phyloP scores from a whole-genome alignment of 2,113 vertebrate species.

The Anser cygnoides region DNA sequence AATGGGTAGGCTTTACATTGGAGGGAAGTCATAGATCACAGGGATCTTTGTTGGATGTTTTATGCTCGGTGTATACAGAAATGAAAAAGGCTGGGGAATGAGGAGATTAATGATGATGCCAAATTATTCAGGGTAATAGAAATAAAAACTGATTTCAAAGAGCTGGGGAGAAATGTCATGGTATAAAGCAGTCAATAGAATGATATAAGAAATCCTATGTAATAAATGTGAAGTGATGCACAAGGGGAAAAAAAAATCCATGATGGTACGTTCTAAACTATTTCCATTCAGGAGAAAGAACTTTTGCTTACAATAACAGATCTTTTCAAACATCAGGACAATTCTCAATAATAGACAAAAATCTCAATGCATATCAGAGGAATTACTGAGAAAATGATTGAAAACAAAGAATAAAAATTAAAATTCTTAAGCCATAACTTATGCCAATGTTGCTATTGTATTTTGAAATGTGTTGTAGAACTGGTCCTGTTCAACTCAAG shows the following conservation, averaged over 20 bases:
- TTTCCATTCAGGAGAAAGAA: background rate
- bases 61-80: background rate
- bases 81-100: background rate
- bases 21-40: background rate
- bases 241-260: background rate
- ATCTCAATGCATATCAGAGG: fast-evolving
- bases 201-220: background rate
- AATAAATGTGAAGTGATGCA: background rate
- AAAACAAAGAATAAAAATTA: background rate
- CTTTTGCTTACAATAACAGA: background rate
- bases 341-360: background rate
- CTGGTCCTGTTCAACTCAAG: background rate
- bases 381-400: background rate
- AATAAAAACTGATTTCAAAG: conserved; percentile 12
- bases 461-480: background rate
- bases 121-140: conserved; percentile 6
- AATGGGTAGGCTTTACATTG: background rate
- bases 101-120: background rate
- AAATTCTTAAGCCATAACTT: background rate
- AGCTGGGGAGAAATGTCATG: background rate
- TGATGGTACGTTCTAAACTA: background rate
- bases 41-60: background rate
- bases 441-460: background rate
- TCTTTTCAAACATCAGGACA: background rate
- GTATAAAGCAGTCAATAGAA: background rate